phyloP scores from a whole-genome alignment of 1,140 invertebrate species.

The Bombus vancouverensis region DNA sequence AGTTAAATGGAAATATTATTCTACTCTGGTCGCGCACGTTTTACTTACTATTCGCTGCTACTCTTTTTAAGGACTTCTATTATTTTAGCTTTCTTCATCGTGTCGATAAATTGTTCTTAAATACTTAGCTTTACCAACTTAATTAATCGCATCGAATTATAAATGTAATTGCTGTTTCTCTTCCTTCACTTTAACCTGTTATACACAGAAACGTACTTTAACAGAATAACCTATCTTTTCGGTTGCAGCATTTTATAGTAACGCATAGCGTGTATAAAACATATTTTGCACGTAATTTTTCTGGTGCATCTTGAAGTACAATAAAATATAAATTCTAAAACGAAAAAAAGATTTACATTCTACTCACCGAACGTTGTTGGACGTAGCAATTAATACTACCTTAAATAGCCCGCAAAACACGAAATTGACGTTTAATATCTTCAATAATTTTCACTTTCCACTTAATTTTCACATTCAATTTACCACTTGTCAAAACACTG shows the following conservation, averaged over 20 bases:
- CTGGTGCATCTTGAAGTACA: no score
- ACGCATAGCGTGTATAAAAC: background rate
- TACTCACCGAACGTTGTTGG: background rate
- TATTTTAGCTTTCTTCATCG: background rate
- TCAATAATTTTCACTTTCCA: background rate
- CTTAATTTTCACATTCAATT: background rate
- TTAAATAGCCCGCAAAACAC: background rate
- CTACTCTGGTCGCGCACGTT: background rate
- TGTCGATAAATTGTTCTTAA: slow-evolving; percentile 16
- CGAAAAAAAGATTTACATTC: background rate
- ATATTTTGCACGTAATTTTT: background rate
- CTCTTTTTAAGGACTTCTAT: background rate
- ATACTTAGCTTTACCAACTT: background rate
- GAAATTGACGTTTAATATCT: background rate
- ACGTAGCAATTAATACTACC: background rate
- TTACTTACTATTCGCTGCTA: background rate
- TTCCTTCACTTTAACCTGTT: no score
- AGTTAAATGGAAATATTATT: slow-evolving; percentile 55
- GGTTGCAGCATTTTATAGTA: background rate
- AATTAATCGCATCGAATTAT: background rate
- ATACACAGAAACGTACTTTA: background rate
- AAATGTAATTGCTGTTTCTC: background rate
- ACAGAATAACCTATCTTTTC: background rate
- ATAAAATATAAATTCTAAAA: background rate
- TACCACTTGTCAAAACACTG: background rate